A percentile compares a stretch with the other conserved stretches of the same genome.
These are phyloP conservation scores for Potorous gilbertii DNA, from an alignment of 2,797 vertebrate genomes.

Conservation along the genomic window DNA sequence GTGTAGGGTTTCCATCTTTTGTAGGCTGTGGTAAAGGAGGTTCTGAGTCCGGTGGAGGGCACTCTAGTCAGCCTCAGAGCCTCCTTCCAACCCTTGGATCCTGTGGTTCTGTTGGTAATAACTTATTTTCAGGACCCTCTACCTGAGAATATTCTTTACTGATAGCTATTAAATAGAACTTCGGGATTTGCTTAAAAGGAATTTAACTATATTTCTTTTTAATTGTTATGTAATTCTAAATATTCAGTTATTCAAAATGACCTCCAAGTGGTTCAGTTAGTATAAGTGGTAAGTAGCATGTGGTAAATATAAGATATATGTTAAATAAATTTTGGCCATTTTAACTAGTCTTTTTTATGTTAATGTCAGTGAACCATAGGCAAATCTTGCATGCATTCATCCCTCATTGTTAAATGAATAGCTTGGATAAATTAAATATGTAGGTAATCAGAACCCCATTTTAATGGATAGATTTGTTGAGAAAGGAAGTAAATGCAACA, in stretches of 20 bases:
- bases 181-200: conserved; percentile 28
- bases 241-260: conserved; percentile 5
- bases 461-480: neutral
- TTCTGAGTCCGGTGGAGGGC: neutral
- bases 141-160: neutral
- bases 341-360: conserved; percentile 8
- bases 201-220: conserved; percentile 5
- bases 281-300: neutral
- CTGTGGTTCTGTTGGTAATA: neutral
- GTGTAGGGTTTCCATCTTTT: neutral
- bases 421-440: neutral
- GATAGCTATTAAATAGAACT: conserved; percentile 16
- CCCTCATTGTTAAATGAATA: neutral
- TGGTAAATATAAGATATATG: neutral
- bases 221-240: conserved; percentile 37
- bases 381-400: neutral
- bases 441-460: neutral
- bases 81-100: neutral
- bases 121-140: neutral
- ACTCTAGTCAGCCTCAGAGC: neutral
- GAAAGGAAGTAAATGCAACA: neutral
- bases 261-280: conserved; percentile 1
- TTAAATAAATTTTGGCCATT: conserved; percentile 1
- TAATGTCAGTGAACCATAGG: neutral
- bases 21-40: neutral